Evolutionary conservation across 92 coral and sea anemone species (phyloP).

Genomic region (Zoanthus sansibaricus): DNA sequence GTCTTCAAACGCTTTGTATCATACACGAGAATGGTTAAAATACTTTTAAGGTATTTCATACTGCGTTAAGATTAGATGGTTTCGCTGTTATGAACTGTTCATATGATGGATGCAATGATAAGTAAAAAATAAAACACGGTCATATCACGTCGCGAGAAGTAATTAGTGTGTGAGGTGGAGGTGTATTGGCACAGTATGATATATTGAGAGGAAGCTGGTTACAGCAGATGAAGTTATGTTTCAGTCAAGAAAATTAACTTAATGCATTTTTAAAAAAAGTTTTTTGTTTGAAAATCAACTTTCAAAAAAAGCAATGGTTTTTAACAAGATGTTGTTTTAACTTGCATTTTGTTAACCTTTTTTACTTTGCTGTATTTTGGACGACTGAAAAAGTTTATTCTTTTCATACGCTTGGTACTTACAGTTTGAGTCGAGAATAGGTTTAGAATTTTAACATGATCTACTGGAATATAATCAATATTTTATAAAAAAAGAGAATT

Average conservation of each 20-base stretch:
- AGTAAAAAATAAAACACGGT: background rate
- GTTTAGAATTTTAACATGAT: too few relatives aligned
- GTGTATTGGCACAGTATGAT: background rate
- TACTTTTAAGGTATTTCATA: background rate
- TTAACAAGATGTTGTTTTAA: too few relatives aligned
- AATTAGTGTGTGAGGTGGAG: background rate
- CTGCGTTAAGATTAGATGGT: background rate
- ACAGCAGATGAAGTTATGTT: background rate
- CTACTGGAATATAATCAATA: too few relatives aligned
- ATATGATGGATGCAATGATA: background rate
- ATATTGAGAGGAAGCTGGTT: slow-evolving; percentile 3
- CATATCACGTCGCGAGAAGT: background rate
- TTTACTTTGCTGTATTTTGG: too few relatives aligned
- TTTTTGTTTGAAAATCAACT: background rate
- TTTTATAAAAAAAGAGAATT: too few relatives aligned
- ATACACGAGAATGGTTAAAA: background rate
- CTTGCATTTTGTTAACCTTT: too few relatives aligned
- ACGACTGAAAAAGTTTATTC: too few relatives aligned
- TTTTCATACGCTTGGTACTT: too few relatives aligned
- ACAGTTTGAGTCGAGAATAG: too few relatives aligned
- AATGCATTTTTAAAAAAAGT: background rate
- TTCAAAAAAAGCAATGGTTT: too few relatives aligned
- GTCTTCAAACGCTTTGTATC: background rate
- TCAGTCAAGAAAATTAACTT: background rate
- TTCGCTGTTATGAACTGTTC: background rate